A percentile compares a stretch with the other conserved stretches of the same genome.
These are phyloP conservation scores for Bombylius major DNA, from an alignment of 2,888 invertebrate species.

Conservation along the genomic window DNA sequence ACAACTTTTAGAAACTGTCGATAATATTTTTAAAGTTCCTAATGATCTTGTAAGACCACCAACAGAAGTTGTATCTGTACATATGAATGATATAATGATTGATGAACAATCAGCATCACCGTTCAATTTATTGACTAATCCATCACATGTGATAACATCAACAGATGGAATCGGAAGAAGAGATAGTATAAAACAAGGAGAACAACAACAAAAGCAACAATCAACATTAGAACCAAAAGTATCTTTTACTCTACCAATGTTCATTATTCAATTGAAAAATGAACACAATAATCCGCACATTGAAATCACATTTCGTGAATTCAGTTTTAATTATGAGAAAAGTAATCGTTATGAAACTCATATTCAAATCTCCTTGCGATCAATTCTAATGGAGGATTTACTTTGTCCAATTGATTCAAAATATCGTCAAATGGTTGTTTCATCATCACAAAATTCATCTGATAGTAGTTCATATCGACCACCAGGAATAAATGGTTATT, in stretches of 20 bases:
- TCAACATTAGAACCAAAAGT: slow-evolving; percentile 32
- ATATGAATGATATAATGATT: slow-evolving; percentile 13
- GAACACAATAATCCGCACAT: slow-evolving; percentile 69
- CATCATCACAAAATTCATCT: slow-evolving; percentile 31
- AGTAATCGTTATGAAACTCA: slow-evolving; percentile 55
- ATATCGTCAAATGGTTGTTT: slow-evolving; percentile 74
- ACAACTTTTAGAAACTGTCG: slow-evolving; percentile 65
- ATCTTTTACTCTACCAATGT: slow-evolving; percentile 57
- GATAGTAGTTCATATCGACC: slow-evolving; percentile 17
- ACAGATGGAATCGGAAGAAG: not conserved
- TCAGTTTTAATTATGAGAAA: slow-evolving; percentile 61
- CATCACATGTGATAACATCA: not conserved
- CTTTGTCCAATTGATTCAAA: slow-evolving; percentile 63
- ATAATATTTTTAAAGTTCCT: slow-evolving; percentile 27
- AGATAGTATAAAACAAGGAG: not conserved
- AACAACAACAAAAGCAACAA: not conserved
- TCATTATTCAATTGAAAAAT: slow-evolving; percentile 64
- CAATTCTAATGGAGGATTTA: slow-evolving; percentile 83
- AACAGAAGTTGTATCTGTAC: slow-evolving; percentile 26
- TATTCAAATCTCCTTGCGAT: slow-evolving; percentile 67
- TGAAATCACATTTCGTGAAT: slow-evolving; percentile 72
- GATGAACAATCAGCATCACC: slow-evolving; percentile 10
- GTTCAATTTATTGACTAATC: slow-evolving; percentile 11
- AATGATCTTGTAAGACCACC: slow-evolving; percentile 19
- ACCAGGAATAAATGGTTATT: slow-evolving; percentile 38